Evolutionary conservation across 2,113 vertebrate species (phyloP).

Genomic region (Gymnocephalus cernua): DNA sequence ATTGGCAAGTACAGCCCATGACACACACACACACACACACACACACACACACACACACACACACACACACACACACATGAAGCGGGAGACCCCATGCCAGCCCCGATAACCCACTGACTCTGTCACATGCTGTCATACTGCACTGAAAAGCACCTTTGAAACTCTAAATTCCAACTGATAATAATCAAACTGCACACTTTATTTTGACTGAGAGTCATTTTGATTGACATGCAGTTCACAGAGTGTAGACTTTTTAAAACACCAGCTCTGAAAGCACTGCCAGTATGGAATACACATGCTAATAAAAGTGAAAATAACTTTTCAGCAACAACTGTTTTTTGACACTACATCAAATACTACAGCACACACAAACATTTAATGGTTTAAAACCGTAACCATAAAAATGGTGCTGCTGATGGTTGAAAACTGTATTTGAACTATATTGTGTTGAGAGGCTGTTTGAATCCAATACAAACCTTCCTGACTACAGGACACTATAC

Average conservation of each 20-base stretch:
- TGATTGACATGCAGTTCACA: slow-evolving; percentile 6
- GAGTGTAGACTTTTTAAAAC: not conserved
- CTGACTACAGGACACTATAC: not conserved
- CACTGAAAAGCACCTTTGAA: slow-evolving; percentile 12
- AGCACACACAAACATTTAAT: not conserved
- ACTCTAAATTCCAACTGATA: not conserved
- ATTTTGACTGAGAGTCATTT: not conserved
- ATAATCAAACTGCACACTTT: too few species aligned
- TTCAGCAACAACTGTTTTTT: not conserved
- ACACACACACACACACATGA: slow-evolving; percentile 62
- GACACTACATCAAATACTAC: not conserved
- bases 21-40: slow-evolving; percentile 68
- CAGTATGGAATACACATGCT: not conserved
- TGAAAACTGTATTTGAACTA: not conserved
- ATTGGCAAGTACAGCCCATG: slow-evolving; percentile 54
- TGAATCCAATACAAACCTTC: not conserved
- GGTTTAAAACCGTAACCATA: not conserved
- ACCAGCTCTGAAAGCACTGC: not conserved
- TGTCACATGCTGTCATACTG: slow-evolving; percentile 12
- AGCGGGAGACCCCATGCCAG: slow-evolving; percentile 56
- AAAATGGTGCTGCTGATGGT: not conserved
- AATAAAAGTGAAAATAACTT: not conserved
- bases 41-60: slow-evolving; percentile 70
- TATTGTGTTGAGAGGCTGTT: not conserved
- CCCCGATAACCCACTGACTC: slow-evolving; percentile 40